Conservation (phyloP, 2,888 invertebrate species). For the Drosophila aldrichi region DNA sequence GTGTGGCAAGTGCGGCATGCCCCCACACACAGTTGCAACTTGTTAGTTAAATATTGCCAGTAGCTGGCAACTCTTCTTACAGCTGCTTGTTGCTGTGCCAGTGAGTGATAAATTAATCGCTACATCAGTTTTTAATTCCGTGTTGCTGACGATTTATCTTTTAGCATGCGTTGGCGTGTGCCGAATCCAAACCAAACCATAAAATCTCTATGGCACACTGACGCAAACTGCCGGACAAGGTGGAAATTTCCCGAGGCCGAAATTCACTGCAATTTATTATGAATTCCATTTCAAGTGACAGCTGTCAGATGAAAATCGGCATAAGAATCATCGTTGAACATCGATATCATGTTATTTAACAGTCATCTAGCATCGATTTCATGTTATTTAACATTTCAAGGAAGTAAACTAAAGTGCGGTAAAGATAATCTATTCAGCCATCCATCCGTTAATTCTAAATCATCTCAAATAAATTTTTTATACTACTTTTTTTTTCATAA, state of each 20-base stretch:
- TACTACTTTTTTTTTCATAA: too few relatives aligned
- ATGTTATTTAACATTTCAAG: too few relatives aligned
- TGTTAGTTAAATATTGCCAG: constrained; percentile 75
- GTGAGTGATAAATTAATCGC: constrained; percentile 85
- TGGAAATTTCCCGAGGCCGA: not conserved
- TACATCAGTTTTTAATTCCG: constrained; percentile 85
- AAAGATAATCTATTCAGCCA: too few relatives aligned
- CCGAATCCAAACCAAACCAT: constrained; percentile 39
- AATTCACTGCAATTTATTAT: not conserved
- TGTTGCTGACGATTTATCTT: constrained; percentile 82
- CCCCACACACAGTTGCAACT: constrained; percentile 51
- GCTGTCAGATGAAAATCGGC: too few relatives aligned
- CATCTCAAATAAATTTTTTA: too few relatives aligned
- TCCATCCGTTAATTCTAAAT: too few relatives aligned
- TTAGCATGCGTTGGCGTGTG: constrained; percentile 73
- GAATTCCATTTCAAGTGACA: not conserved
- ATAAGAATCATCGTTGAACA: too few relatives aligned
- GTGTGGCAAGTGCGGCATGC: not conserved
- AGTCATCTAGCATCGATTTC: too few relatives aligned
- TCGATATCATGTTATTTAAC: too few relatives aligned
- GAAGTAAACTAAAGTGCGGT: too few relatives aligned
- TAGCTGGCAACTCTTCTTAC: constrained; percentile 57
- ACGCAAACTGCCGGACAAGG: constrained; percentile 1
- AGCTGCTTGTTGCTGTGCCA: constrained; percentile 51
- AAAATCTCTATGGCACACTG: constrained; percentile 38